A percentile compares a stretch with the other conserved stretches of the same genome.
phyloP scores from a whole-genome alignment of 2,888 invertebrate genomes.

The Acleris literana region DNA sequence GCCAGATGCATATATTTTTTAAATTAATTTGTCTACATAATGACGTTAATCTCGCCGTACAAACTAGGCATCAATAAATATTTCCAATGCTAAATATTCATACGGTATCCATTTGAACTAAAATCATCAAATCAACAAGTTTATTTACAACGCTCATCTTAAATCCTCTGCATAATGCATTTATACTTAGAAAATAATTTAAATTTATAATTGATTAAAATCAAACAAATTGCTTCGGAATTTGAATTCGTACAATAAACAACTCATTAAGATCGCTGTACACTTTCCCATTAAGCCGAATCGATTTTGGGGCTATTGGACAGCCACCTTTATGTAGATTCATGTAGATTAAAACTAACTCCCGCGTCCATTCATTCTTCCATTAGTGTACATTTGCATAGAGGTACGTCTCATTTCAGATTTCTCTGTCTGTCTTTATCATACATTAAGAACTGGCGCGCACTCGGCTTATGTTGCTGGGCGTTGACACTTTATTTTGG shows the following conservation, averaged over 20 bases:
- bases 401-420: conserved; percentile 61
- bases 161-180: conserved; percentile 14
- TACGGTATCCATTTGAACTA: too few species aligned
- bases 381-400: conserved; percentile 67
- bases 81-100: too few species aligned
- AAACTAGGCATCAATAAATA: too few species aligned
- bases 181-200: conserved; percentile 12
- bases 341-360: conserved; percentile 58
- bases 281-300: conserved; percentile 33
- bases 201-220: conserved; percentile 35
- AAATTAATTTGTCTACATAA: too few species aligned
- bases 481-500: too few species aligned
- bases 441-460: conserved; percentile 46
- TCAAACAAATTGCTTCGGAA: conserved; percentile 29
- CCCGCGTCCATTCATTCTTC: conserved; percentile 54
- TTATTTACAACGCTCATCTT: conserved; percentile 4
- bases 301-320: conserved; percentile 21
- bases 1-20: too few species aligned
- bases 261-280: conserved; percentile 33
- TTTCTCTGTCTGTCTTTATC: conserved; percentile 55
- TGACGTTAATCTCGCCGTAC: too few species aligned
- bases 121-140: too few species aligned
- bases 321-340: conserved; percentile 53
- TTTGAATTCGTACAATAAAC: conserved; percentile 31
- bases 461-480: background rate